These are phyloP conservation scores for Acanthochromis polyacanthus DNA, from an alignment of 2,113 vertebrate genomes.

Conservation along the genomic window DNA sequence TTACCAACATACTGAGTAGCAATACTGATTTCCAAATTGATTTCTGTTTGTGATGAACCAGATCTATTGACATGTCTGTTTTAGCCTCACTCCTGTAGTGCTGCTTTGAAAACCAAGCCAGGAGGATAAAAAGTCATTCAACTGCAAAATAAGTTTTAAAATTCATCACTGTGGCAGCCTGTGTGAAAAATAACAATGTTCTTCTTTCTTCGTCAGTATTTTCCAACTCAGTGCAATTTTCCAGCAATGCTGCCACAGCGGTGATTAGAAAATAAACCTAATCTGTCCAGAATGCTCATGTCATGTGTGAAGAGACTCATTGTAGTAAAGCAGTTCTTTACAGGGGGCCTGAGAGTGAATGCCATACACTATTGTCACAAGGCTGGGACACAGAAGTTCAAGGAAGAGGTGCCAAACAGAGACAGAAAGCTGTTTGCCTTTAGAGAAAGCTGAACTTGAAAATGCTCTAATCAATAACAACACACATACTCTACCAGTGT, in stretches of 20 bases:
- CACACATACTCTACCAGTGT: neutral
- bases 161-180: neutral
- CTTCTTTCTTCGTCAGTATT: slow-evolving; percentile 22
- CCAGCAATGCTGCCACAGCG: neutral
- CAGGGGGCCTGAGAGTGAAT: neutral
- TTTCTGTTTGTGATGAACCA: neutral
- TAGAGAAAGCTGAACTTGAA: slow-evolving; percentile 14
- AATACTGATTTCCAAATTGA: no score
- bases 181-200: slow-evolving; percentile 26
- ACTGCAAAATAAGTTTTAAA: slow-evolving; percentile 21
- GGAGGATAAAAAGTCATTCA: neutral
- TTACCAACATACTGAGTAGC: no score
- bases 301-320: slow-evolving; percentile 15
- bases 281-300: slow-evolving; percentile 11
- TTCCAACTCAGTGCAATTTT: slow-evolving; percentile 16
- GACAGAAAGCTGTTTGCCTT: slow-evolving; percentile 11
- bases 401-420: neutral
- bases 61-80: neutral
- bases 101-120: neutral
- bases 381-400: slow-evolving; percentile 11
- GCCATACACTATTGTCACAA: neutral
- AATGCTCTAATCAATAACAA: neutral
- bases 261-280: slow-evolving; percentile 28
- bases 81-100: neutral
- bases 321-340: slow-evolving; percentile 6